Base-by-base conservation (phyloP, 1,140 invertebrate genomes). In the Heliconius melpomene region DNA sequence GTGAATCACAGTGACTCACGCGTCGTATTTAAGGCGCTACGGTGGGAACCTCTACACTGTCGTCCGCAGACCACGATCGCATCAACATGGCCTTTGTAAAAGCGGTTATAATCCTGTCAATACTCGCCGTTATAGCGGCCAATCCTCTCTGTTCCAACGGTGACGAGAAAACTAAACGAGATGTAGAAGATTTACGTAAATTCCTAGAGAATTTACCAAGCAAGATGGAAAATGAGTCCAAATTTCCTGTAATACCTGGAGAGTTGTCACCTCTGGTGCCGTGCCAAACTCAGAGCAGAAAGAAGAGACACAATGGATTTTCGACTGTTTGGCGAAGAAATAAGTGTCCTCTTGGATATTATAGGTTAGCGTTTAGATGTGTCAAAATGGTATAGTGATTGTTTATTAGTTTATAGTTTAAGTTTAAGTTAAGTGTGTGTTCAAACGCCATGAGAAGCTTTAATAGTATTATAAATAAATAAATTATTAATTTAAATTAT, bases 221-320 rank as follows among this genome's bases (percentile, higher is more conserved):
- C 0, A 74, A 80, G n/a, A 23, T 75, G 0, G 29, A 79, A 7
- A 46, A 84, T 0, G 60, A 80, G 2, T 66, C 79, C 9, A 66
- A 74, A 1, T 83, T 82, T 20, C 81, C 87, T 1, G 84, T 88
- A 0, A 11, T 88, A 0, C 85, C 90, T 1, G 90, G 83, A 0
- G 78, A 88, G 32, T 46, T 90, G 3, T 87, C 83, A 0, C 87
- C 86, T 0, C 66, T 85, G 1, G 26, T 85, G 0, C 81, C 82
- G 2, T 91, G 87, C 57, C 23, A 72, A 75, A 3, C 84, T 20
- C 80, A 84, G 6, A 84, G 81, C 7, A 87, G 88, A 38, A 85
- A 80, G 50, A 52, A 74, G 90, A 88, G 72, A 29, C 40, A 46
- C 11, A 46, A 46, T 46, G 60, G 60, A 5, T 23, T 13, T 29